Base-by-base conservation (phyloP, 1,140 invertebrate species). In the Scaptomyza pallida region DNA sequence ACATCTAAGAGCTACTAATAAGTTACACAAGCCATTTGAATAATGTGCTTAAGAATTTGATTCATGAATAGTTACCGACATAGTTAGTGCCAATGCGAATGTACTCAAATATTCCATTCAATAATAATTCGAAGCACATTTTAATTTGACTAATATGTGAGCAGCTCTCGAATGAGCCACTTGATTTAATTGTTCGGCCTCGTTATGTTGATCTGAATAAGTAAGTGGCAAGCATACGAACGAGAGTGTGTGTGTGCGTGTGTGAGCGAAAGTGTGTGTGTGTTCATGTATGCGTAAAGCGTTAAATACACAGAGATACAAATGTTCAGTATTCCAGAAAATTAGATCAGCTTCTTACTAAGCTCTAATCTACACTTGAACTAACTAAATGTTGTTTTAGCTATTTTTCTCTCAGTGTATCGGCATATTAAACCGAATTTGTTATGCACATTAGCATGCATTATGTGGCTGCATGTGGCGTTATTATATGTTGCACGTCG, bases 181-280 rank as follows among this genome's bases (percentile, higher is more conserved):
- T 77, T 67, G 73, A 85, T 77, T 86, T 81, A 80, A 85, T 80
- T 81, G 74, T 33, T 55, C 16, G 17, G 57, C 47, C 51, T 70
- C 61, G 74, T 63, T 80, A 60, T 62, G 68, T 73, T 80, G 60
- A 85, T 73, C 75, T 73, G 60, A 72, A 86, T 76, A 73, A 73
- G 63, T 80, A 69, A 85, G 76, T 85, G 61, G 43, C 48, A 51
- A 37, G 33, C 33, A 21, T 21, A 2, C 33, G 3, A 37, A n/a
- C n/a, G 33, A 5, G 12, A 37, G 21, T 35, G 17, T 55, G n/a
- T n/a, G 15, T 33, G 5, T 17, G 13, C 17, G 56, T 41, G 26
- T 9, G 19, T 47, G 41, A 30, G 43, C 2, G 13, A 17, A 50
- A 16, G 21, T 43, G 43, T 37, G 44, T 5, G 35, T 48, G 50